These are phyloP conservation scores for Aplysia californica DNA, from an alignment of 1,140 invertebrate species.

Conservation along the genomic window DNA sequence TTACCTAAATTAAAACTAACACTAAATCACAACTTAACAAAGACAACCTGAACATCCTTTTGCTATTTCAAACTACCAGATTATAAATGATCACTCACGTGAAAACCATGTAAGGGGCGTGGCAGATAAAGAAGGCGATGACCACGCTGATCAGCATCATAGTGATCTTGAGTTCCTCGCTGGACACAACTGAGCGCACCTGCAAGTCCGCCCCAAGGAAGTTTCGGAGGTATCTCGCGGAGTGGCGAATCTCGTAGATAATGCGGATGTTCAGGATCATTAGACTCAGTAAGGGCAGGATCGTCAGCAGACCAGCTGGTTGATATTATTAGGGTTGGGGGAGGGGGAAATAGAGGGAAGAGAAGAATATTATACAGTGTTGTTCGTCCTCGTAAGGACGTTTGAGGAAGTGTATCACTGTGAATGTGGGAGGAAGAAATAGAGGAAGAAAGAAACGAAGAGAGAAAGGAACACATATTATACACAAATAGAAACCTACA, in stretches of 20 bases:
- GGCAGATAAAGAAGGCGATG: slow-evolving; percentile 79
- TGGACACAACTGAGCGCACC: slow-evolving; percentile 66
- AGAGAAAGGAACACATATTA: background rate
- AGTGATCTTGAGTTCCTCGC: slow-evolving; percentile 77
- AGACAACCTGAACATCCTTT: too few relatives aligned
- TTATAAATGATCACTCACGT: background rate
- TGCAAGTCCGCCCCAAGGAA: slow-evolving; percentile 46
- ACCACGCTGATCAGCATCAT: slow-evolving; percentile 80
- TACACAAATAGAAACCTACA: background rate
- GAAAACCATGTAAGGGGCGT: slow-evolving; percentile 71
- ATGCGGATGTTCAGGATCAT: slow-evolving; percentile 79
- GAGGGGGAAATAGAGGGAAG: background rate
- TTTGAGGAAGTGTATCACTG: background rate
- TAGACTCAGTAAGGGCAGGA: slow-evolving; percentile 76
- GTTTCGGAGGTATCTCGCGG: slow-evolving; percentile 56
- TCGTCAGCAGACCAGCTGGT: slow-evolving; percentile 17
- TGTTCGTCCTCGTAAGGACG: too few relatives aligned
- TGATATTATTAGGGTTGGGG: background rate
- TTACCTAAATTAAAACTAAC: too few relatives aligned
- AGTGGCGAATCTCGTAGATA: slow-evolving; percentile 74
- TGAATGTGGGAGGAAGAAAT: background rate
- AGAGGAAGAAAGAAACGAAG: background rate
- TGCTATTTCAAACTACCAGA: too few relatives aligned
- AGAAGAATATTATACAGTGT: too few relatives aligned
- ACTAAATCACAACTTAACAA: too few relatives aligned